Evolutionary conservation across 2,797 vertebrate species (phyloP).

Genomic region (Hypotaenidia philippensis): DNA sequence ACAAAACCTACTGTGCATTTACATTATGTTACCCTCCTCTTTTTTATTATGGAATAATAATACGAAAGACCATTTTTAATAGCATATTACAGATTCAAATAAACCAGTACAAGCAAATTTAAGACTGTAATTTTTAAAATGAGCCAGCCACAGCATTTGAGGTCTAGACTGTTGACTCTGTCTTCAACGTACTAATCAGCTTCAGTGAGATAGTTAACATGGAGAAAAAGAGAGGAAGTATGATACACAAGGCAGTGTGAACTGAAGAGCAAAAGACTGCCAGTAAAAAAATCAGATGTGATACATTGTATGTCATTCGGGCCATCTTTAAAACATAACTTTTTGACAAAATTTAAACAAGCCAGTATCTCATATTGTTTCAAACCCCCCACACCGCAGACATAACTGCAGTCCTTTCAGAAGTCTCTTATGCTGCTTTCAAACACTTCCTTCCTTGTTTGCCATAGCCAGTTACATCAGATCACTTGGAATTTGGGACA

Average conservation of each 20-base stretch:
- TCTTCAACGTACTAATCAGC: background rate
- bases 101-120: background rate
- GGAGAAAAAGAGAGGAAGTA: background rate
- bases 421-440: background rate
- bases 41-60: background rate
- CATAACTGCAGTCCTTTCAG: too few species aligned
- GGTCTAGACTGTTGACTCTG: background rate
- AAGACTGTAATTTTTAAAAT: background rate
- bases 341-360: background rate
- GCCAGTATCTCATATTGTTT: background rate
- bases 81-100: background rate
- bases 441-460: background rate
- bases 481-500: background rate
- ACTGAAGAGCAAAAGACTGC: background rate
- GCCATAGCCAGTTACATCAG: background rate
- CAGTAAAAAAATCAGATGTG: too few species aligned
- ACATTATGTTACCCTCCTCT: background rate
- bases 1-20: background rate
- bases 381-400: accelerated
- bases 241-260: background rate
- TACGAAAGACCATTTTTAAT: background rate
- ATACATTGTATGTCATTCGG: too few species aligned
- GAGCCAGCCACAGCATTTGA: background rate
- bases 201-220: background rate
- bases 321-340: background rate